Base-by-base conservation (phyloP, 2,797 vertebrate species). In the Pempheris klunzingeri region DNA sequence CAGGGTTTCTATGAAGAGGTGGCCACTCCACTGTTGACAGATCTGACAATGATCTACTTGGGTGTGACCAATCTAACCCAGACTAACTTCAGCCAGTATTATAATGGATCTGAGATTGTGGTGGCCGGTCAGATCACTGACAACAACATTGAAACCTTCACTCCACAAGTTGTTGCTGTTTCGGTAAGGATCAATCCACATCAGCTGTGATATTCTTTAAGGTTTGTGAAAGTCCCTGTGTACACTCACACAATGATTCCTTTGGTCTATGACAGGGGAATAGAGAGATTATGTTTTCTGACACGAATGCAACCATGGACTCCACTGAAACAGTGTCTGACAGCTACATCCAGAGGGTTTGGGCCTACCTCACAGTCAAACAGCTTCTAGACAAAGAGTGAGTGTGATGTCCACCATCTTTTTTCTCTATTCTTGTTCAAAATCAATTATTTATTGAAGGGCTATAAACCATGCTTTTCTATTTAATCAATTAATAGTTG, bases 1-100 rank as follows among this genome's bases (percentile, higher is more conserved):
- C 85, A 96, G 96, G 95, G 93, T 53, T 96, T 96, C 90, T 96
- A 96, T 82, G 87, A 95, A 54, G 96, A 96, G 62, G 95, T 96
- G 58, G 95, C 95, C 18, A 93, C 91, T 59, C 95, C 96, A 17
- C 89, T 96, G 64, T 71, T 96, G 75, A 91, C 87, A 53, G 81
- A 95, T 44, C 83, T 96, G 70, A 89, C 83, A 11, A 88, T 96
- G 83, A 90, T 82, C 46, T 96, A 96, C 57, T 18, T 15, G 0
- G 94, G 93, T n/a, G 94, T 89, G 12, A 63, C 60, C 53, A 93
- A 94, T 76, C 76, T 96, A 34, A 96, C 96, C 53, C 82, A 93
- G 82, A 94, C 90, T 72, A 94, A 62, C 65, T 96, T 96, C 85
- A 93, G 80, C 41, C 93, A 93, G 41, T 95, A 95, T 72, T 96